phyloP scores from a whole-genome alignment of 30 jellyfish, hydroid and myxozoan species.

The Aurelia sp. region DNA sequence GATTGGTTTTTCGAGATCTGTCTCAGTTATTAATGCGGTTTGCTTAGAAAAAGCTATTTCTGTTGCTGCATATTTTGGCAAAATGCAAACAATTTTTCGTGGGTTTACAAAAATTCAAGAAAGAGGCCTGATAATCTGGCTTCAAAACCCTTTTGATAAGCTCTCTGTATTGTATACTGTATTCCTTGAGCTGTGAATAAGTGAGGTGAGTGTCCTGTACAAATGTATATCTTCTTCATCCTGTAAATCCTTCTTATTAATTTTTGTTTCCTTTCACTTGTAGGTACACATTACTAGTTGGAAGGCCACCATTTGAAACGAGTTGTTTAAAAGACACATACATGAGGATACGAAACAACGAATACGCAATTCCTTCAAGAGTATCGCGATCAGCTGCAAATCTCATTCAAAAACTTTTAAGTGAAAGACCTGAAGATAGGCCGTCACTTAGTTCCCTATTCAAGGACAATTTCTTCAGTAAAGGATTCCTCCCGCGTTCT shows the following conservation, averaged over 20 bases:
- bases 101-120: no score
- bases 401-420: constrained; percentile 87
- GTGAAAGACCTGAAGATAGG: constrained; percentile 96
- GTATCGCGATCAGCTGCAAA: constrained; percentile 95
- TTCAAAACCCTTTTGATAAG: no score
- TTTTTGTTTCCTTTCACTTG: neutral
- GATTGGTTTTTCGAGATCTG: no score
- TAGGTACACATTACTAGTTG: constrained; percentile 96
- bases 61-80: no score
- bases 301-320: constrained; percentile 98
- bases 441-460: constrained; percentile 82
- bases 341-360: constrained; percentile 93
- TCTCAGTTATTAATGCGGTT: no score
- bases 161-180: no score
- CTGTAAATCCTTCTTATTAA: neutral
- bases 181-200: no score
- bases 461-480: constrained; percentile 90
- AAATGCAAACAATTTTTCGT: no score
- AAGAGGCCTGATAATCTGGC: no score
- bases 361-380: constrained; percentile 96
- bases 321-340: constrained; percentile 95
- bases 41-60: no score
- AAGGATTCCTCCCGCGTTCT: constrained; percentile 93
- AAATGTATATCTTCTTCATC: neutral
- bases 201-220: no score